A percentile compares a stretch with the other conserved stretches of the same genome.
Conservation (phyloP, 2,888 invertebrate species). For the Malacosoma neustria region DNA sequence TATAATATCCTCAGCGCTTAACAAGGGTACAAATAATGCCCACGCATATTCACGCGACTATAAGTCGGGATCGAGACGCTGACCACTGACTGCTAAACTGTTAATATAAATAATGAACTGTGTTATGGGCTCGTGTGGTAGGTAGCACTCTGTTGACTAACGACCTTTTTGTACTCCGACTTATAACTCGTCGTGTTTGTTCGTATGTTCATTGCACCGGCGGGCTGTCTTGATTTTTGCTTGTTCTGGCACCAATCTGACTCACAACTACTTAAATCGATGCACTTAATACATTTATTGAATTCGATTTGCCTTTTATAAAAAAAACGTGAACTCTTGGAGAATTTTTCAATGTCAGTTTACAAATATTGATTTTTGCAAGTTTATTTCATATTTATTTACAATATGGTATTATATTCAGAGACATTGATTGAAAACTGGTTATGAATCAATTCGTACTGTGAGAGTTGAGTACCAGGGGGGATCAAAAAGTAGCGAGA, state of each 20-base stretch:
- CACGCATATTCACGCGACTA: conserved; percentile 71
- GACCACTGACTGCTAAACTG: conserved; percentile 72
- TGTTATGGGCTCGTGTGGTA: conserved; percentile 59
- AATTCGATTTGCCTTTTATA: not conserved
- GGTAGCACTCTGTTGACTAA: conserved; percentile 65
- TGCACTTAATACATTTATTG: not conserved
- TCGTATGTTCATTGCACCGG: conserved; percentile 14
- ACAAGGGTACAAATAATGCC: conserved; percentile 73
- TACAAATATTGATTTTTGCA: no score
- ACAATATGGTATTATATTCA: no score
- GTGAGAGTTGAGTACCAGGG: no score
- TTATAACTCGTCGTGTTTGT: conserved; percentile 34
- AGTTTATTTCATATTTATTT: no score
- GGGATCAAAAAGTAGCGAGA: no score
- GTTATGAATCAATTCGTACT: no score
- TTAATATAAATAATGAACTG: conserved; percentile 75
- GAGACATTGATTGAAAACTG: no score
- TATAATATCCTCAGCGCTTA: conserved; percentile 73
- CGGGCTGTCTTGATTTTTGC: conserved; percentile 18
- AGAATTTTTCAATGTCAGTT: no score
- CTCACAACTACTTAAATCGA: not conserved
- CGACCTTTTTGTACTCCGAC: conserved; percentile 52
- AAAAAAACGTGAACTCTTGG: not conserved
- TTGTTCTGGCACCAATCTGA: conserved; percentile 18
- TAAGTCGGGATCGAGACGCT: conserved; percentile 60